Evolutionary conservation across 2,797 vertebrate genomes (phyloP).

Genomic region (Siniperca undulata): DNA sequence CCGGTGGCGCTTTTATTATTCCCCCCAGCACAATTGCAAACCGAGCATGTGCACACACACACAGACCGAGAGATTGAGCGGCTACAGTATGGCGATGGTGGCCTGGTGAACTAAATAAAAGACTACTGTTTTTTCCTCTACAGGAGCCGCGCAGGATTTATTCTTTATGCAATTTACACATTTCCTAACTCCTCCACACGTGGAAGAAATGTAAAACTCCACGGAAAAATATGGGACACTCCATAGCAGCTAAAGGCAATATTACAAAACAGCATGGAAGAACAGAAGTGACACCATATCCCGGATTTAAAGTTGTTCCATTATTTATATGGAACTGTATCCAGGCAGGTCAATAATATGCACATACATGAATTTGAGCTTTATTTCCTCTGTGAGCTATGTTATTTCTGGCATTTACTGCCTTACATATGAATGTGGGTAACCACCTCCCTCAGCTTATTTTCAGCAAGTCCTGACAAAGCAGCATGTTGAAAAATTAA

Average conservation of each 20-base stretch:
- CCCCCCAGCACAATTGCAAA: slow-evolving; percentile 39
- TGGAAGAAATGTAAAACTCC: slow-evolving; percentile 11
- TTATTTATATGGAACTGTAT: slow-evolving; percentile 42
- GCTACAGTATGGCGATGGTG: background rate
- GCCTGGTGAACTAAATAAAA: slow-evolving; percentile 6
- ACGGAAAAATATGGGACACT: slow-evolving; percentile 23
- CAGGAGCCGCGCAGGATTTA: background rate
- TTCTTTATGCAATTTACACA: background rate
- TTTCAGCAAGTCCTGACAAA: slow-evolving; percentile 76
- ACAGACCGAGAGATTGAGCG: background rate
- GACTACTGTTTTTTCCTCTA: background rate
- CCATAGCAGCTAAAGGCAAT: background rate
- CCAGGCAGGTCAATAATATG: slow-evolving; percentile 41
- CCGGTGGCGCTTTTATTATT: slow-evolving; percentile 46
- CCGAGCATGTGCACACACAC: slow-evolving; percentile 6
- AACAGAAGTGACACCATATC: slow-evolving; percentile 29
- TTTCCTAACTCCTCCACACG: slow-evolving; percentile 27
- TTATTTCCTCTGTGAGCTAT: slow-evolving; percentile 34
- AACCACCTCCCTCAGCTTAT: slow-evolving; percentile 67
- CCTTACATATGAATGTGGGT: slow-evolving; percentile 25
- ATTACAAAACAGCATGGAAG: slow-evolving; percentile 10
- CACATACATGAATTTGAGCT: slow-evolving; percentile 31
- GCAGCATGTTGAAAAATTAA: slow-evolving; percentile 48
- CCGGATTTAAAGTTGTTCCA: slow-evolving; percentile 29
- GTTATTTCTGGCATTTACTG: slow-evolving; percentile 48